Evolutionary conservation across 2,888 invertebrate genomes (phyloP), one percentile per base, ranked within the genome.

Genomic region (Dicyrtomina minuta): DNA sequence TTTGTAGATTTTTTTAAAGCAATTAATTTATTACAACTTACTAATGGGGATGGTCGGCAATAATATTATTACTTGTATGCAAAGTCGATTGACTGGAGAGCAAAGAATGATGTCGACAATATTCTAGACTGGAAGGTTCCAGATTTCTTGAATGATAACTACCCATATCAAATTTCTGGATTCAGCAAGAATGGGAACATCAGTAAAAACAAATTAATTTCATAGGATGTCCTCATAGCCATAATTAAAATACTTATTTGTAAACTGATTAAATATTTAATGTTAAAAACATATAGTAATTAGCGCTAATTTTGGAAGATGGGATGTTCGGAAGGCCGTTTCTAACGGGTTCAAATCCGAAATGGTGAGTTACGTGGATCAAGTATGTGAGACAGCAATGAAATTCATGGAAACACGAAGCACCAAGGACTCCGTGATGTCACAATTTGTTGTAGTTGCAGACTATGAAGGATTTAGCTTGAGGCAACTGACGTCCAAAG

Each of bases 131-230:
- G 77, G 77, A 70, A 66, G 17, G 66, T 73, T 22, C 71, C 73
- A n/a, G 64, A 59, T 39, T 20, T 51, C 12, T 66, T 75, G 15
- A 56, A 66, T 13, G 51, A 71, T 10, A 70, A 71, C 6, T 74
- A 75, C 58, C 72, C 74, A 1, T 70, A 70, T 41, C 56, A 68
- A 26, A 60, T 68, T 17, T 62, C 72, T 27, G 77, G 77, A 27
- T 59, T 62, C 46, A 75, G 75, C 53, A 70, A 74, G 20, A 75
- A 74, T 15, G 74, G 74, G 17, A 61, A 75, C 24, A 22, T 68
- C 39, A 72, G 77, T 77, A 55, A 61, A 27, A n/a, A n/a, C n/a
- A n/a, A n/a, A n/a, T n/a, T n/a, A n/a, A n/a, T n/a, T n/a, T n/a
- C n/a, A n/a, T n/a, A n/a, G n/a, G n/a, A n/a, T n/a, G n/a, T n/a